These are phyloP conservation scores for Etheostoma spectabile DNA, from an alignment of 2,113 vertebrate genomes.

Conservation along the genomic window DNA sequence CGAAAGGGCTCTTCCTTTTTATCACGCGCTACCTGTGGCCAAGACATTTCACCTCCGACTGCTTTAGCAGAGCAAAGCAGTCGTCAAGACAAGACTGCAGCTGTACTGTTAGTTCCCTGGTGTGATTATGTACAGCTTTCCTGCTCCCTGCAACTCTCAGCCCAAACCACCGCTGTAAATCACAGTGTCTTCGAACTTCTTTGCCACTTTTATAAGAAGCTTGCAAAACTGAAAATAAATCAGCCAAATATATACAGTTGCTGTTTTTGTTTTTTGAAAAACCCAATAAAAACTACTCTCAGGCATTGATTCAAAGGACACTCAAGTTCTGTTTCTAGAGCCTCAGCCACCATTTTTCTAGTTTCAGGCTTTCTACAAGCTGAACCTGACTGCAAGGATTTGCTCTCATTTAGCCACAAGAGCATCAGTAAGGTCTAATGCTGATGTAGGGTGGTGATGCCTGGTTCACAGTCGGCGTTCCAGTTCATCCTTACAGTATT, in stretches of 20 bases:
- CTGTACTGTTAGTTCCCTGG: conserved; percentile 53
- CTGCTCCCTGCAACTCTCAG: conserved; percentile 13
- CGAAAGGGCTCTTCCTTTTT: conserved; percentile 36
- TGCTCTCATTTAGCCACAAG: neutral
- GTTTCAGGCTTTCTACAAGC: neutral
- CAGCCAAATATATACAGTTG: neutral
- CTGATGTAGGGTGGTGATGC: neutral
- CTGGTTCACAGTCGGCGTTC: neutral
- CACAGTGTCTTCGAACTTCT: neutral
- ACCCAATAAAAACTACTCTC: neutral
- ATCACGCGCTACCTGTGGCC: conserved; percentile 53
- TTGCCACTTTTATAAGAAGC: neutral
- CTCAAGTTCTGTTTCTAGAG: neutral
- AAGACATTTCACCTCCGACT: conserved; percentile 55
- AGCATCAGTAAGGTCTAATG: neutral
- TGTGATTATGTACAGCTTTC: conserved; percentile 49
- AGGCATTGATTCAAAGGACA: neutral
- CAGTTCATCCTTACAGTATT: conserved; percentile 12
- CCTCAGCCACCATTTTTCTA: neutral
- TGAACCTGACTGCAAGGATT: conserved; percentile 11
- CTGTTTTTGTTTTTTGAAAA: neutral
- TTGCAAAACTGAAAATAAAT: neutral
- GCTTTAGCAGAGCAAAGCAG: conserved; percentile 49
- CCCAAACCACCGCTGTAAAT: conserved; percentile 21
- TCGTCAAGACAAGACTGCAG: conserved; percentile 28